Percentiles rank a stretch among this genome's conserved stretches.
These are phyloP conservation scores for Enhydra lutris DNA, from an alignment of 2,113 vertebrate species.

Conservation along the genomic window DNA sequence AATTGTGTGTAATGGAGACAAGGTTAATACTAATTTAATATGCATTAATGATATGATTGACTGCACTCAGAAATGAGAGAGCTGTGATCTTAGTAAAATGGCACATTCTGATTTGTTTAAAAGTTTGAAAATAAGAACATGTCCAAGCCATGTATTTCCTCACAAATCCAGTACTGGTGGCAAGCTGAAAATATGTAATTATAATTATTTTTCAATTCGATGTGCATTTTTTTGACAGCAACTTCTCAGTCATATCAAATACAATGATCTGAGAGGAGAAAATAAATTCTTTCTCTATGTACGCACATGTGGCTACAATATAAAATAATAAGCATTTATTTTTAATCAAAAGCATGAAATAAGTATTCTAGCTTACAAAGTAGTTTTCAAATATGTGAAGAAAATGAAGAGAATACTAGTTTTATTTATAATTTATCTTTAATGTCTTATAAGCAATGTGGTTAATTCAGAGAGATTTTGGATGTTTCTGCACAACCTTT, in stretches of 20 bases:
- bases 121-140: constrained; percentile 32
- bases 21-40: constrained; percentile 80
- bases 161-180: background rate
- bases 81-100: constrained; percentile 64
- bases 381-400: background rate
- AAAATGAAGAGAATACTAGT: background rate
- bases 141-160: background rate
- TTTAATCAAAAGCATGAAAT: background rate
- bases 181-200: background rate
- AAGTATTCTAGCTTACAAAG: background rate
- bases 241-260: background rate
- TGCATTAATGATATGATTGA: constrained; percentile 72
- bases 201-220: constrained; percentile 5
- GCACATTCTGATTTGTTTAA: constrained; percentile 57
- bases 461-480: background rate
- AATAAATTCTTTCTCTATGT: background rate
- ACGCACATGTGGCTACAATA: background rate
- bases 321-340: background rate
- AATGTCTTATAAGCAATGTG: background rate
- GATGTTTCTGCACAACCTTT: background rate
- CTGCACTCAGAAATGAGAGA: constrained; percentile 59
- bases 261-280: background rate
- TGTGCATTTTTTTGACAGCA: background rate
- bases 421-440: background rate
- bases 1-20: constrained; percentile 63